Evolutionary conservation across 2,113 vertebrate species (phyloP), one percentile per base, ranked within the genome.

Genomic region (Zapus hudsonius): DNA sequence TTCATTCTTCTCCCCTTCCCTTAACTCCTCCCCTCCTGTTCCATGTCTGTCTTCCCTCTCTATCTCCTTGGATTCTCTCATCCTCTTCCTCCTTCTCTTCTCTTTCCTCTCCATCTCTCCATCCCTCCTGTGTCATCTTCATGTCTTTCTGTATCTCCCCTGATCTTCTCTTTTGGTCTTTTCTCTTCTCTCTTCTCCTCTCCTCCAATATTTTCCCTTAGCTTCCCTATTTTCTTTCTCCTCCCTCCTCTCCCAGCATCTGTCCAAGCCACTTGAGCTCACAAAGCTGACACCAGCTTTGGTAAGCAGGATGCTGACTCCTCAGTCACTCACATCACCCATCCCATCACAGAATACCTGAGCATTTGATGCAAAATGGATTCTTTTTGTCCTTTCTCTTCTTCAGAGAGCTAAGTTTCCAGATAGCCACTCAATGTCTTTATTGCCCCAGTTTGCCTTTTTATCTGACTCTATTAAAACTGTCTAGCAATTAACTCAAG

Each of bases 401-500:
- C 64, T 57, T 22, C 15, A 64, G 16, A 52, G 31, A 52, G 75
- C 33, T 42, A 67, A 84, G 31, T 74, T 91, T 92, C 38, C 83
- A 88, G 22, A 83, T 38, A 75, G 59, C 7, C 0, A 4, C 47
- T 75, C 75, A 47, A 57, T 29, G 66, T 88, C 23, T 80, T 75
- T 33, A 85, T 74, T 73, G n/a, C 72, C 22, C 57, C 17, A 27
- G 90, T 88, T 87, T 17, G 16, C 76, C 40, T 72, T 13, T 2
- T 70, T 90, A 25, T 64, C 80, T 86, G 25, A 75, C 22, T 27
- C 9, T 29, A 82, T 80, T 61, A 95, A 90, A 57, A 64, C 31
- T 76, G 74, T 52, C 36, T 3, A 90, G n/a, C n/a, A 82, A 61
- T 20, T 90, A 83, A 81, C 44, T 82, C 74, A 73, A 76, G 25